Conservation (phyloP, 1,140 invertebrate species). For the Halesus radiatus region DNA sequence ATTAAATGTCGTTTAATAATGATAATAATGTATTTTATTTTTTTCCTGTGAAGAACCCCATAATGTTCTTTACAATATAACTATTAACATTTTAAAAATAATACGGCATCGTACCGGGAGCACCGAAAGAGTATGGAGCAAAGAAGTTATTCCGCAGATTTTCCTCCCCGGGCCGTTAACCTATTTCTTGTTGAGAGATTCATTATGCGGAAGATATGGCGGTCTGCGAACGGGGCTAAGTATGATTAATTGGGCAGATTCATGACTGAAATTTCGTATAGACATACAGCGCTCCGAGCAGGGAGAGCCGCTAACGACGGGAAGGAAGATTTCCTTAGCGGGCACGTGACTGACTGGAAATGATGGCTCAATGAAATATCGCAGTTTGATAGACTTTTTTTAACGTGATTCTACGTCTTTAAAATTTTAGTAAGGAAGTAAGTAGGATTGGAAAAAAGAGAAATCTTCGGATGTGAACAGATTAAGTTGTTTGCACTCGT, state of each 20-base stretch:
- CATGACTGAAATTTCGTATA: slow-evolving; percentile 55
- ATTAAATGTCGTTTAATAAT: no score
- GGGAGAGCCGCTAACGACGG: neutral
- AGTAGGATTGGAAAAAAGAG: no score
- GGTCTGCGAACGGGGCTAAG: slow-evolving; percentile 54
- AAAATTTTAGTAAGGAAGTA: no score
- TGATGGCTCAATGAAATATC: neutral
- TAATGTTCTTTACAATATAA: no score
- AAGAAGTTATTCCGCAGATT: slow-evolving; percentile 26
- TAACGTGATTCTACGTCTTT: no score
- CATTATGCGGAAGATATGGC: slow-evolving; percentile 57
- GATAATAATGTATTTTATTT: no score
- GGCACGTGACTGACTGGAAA: neutral
- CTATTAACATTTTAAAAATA: no score
- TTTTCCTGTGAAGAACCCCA: no score
- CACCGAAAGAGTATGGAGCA: no score
- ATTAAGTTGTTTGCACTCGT: no score
- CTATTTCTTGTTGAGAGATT: slow-evolving; percentile 57
- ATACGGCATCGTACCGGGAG: no score
- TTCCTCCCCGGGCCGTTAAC: slow-evolving; percentile 51
- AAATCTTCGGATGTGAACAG: no score
- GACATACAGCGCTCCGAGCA: neutral
- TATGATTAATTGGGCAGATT: slow-evolving; percentile 58
- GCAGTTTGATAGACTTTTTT: neutral
- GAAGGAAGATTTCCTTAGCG: neutral